These are phyloP conservation scores for Rhinoraja longicauda DNA, from an alignment of 2,797 vertebrate genomes.

Conservation along the genomic window DNA sequence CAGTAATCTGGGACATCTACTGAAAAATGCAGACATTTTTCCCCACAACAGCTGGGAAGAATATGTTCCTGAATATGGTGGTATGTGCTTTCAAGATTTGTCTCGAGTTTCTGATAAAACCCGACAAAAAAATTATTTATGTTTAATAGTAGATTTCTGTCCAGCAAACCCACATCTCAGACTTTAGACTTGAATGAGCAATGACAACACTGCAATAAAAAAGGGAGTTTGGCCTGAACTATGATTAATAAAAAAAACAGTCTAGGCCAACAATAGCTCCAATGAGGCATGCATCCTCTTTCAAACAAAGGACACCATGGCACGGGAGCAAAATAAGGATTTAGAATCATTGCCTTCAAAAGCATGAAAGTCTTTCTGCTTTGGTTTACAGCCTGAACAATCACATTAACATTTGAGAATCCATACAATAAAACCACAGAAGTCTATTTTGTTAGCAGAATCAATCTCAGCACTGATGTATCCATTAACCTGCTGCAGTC, in stretches of 20 bases:
- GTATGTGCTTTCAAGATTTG: neutral
- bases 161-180: neutral
- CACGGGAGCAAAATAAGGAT: neutral
- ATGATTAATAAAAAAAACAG: neutral
- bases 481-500: neutral
- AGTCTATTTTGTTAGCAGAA: slow-evolving; percentile 8
- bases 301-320: neutral
- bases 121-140: neutral
- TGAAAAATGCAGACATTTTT: too few species aligned
- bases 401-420: slow-evolving; percentile 12
- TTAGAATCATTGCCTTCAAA: neutral
- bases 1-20: too few species aligned
- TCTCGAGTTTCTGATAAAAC: neutral
- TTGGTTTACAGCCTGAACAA: neutral
- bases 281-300: neutral
- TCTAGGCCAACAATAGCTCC: neutral
- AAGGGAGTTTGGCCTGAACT: neutral
- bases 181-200: neutral
- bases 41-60: too few species aligned
- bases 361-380: neutral
- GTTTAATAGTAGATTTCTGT: neutral
- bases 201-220: neutral
- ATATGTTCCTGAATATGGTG: too few species aligned
- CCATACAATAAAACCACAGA: neutral
- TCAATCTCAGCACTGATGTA: neutral